phyloP scores from a whole-genome alignment of 2,888 invertebrate species.

The Drepana falcataria region DNA sequence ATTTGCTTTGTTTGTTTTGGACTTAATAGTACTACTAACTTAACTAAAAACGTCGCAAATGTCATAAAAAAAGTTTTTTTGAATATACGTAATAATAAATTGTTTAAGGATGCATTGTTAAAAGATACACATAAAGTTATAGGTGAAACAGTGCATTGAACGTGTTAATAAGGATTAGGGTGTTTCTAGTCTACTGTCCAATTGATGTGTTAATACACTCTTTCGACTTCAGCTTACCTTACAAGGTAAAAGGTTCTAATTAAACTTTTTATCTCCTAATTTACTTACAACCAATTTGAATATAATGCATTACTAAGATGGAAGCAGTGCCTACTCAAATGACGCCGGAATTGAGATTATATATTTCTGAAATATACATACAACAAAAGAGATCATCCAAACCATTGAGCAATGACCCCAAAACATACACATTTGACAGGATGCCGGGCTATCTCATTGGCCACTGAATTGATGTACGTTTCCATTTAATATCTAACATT shows the following conservation, averaged over 20 bases:
- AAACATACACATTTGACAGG: constrained; percentile 47
- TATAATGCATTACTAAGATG: no score
- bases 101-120: no score
- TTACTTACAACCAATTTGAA: no score
- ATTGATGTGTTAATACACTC: constrained; percentile 27
- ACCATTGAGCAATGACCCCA: constrained; percentile 5
- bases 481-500: constrained; percentile 32
- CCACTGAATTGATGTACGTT: constrained; percentile 42
- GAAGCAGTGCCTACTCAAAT: no score
- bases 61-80: no score
- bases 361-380: no score
- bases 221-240: constrained; percentile 11
- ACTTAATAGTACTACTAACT: no score
- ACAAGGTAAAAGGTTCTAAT: neutral
- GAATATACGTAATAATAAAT: no score
- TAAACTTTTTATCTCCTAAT: no score
- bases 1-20: no score
- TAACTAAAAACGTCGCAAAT: no score
- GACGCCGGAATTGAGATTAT: no score
- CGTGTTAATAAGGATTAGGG: constrained; percentile 41
- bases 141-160: constrained; percentile 47
- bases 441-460: constrained; percentile 63
- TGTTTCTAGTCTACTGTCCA: constrained; percentile 49
- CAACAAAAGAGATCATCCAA: neutral
- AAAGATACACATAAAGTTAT: constrained; percentile 14